A percentile compares a stretch with the other conserved stretches of the same genome.
Conservation (phyloP, 2,113 vertebrate genomes). For the Datnioides undecimradiatus region DNA sequence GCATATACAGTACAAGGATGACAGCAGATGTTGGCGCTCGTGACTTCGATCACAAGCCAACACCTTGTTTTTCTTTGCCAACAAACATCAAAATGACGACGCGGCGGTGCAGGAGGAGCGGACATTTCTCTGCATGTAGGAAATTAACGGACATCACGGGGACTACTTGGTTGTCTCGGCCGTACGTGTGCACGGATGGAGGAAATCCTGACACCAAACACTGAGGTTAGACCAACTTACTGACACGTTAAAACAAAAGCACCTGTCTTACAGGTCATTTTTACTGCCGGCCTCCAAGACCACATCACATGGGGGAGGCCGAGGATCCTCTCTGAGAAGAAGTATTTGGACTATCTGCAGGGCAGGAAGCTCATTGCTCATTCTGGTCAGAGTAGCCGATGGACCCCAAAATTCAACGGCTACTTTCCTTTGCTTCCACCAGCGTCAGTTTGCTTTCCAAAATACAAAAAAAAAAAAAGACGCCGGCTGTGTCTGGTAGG, state of each 20-base stretch:
- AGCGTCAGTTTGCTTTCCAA: conserved; percentile 4
- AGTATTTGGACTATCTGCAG: conserved; percentile 47
- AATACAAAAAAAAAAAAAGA: conserved; percentile 59
- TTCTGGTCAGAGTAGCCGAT: conserved; percentile 19
- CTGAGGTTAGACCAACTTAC: conserved; percentile 29
- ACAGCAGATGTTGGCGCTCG: conserved; percentile 5
- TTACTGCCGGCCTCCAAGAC: conserved; percentile 42
- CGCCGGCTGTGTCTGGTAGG: conserved; percentile 15
- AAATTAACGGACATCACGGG: neutral
- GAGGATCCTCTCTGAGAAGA: conserved; percentile 58
- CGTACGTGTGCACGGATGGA: neutral
- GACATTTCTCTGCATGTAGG: conserved; percentile 8
- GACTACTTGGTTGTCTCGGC: conserved; percentile 14
- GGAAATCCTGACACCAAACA: conserved; percentile 1
- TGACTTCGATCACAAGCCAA: neutral
- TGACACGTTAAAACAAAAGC: conserved; percentile 28
- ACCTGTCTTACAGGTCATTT: conserved; percentile 70
- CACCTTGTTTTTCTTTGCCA: neutral
- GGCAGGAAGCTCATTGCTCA: conserved; percentile 47
- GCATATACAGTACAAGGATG: conserved; percentile 6
- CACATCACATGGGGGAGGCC: conserved; percentile 52
- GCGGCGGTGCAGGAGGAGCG: neutral
- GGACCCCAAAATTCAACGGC: conserved; percentile 21
- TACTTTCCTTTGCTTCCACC: conserved; percentile 16
- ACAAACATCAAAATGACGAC: neutral